phyloP scores from a whole-genome alignment of 2,888 invertebrate species.

The Steinernema hermaphroditum region DNA sequence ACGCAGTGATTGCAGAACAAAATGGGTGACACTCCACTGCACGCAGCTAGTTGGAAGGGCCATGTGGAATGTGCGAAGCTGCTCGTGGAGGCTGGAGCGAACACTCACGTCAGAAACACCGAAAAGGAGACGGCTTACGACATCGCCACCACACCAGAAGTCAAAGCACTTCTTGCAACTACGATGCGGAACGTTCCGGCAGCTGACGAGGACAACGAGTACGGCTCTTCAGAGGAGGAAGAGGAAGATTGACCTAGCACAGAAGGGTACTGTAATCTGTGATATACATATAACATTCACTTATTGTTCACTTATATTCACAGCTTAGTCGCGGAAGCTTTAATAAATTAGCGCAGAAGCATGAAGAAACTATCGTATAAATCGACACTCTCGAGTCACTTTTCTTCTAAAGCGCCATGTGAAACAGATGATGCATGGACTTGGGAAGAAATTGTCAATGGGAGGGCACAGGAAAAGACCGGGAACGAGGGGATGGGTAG shows the following conservation, averaged over 20 bases:
- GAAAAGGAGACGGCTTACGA: constrained; percentile 71
- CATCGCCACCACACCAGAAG: constrained; percentile 67
- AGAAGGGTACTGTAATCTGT: background rate
- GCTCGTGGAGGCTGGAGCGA: constrained; percentile 71
- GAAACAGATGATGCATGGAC: no score
- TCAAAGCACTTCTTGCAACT: constrained; percentile 86
- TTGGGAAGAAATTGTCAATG: no score
- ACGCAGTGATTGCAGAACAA: constrained; percentile 72
- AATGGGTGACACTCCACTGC: constrained; percentile 74
- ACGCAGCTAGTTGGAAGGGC: constrained; percentile 73
- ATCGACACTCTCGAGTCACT: no score
- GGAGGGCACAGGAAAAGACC: no score
- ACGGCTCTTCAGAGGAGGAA: constrained; percentile 43
- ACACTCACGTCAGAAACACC: constrained; percentile 70
- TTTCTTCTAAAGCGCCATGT: no score
- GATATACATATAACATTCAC: background rate
- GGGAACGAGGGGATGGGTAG: no score
- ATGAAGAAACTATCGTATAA: no score
- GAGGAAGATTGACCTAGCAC: constrained; percentile 33
- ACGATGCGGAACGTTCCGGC: constrained; percentile 79
- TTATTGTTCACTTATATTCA: background rate
- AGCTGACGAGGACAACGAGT: constrained; percentile 72
- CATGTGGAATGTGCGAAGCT: constrained; percentile 71
- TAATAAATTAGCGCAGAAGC: no score
- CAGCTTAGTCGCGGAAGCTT: no score